phyloP scores from a whole-genome alignment of 2,888 invertebrate species.

The Acleris holmiana region DNA sequence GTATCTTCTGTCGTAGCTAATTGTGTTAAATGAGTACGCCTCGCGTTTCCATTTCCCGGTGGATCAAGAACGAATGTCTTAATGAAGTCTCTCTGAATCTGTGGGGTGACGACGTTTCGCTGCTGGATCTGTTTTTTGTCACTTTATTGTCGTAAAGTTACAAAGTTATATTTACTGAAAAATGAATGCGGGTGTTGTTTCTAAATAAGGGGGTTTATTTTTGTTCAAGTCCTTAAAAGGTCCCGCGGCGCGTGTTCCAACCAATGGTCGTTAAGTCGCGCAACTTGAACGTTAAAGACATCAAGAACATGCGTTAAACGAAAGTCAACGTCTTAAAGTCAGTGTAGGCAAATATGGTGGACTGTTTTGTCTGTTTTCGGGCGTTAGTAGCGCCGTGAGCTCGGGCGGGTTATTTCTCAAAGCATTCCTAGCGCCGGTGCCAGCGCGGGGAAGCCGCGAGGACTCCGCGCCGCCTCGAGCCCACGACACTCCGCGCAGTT shows the following conservation, averaged over 20 bases:
- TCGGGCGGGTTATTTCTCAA: slow-evolving; percentile 6
- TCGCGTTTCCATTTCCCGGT: not conserved
- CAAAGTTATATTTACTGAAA: too few species aligned
- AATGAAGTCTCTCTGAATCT: too few species aligned
- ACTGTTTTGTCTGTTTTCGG: not conserved
- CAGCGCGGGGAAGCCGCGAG: slow-evolving; percentile 9
- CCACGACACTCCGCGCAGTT: slow-evolving; percentile 7
- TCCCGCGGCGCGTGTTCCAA: too few species aligned
- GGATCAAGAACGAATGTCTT: not conserved
- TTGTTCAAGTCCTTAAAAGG: too few species aligned
- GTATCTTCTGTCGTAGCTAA: not conserved
- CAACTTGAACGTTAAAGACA: not conserved
- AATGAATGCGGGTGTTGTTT: too few species aligned
- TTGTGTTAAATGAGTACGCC: not conserved
- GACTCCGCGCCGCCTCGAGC: slow-evolving; percentile 6
- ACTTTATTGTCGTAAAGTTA: too few species aligned
- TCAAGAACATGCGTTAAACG: not conserved
- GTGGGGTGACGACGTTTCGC: too few species aligned
- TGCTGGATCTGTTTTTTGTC: too few species aligned
- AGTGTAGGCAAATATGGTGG: not conserved
- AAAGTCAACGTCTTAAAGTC: slow-evolving; percentile 1
- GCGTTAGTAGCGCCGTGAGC: not conserved
- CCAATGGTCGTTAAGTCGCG: too few species aligned
- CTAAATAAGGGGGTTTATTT: too few species aligned
- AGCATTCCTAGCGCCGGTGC: slow-evolving; percentile 23